phyloP scores from a whole-genome alignment of 2,888 invertebrate species.

The Lithophane socia region DNA sequence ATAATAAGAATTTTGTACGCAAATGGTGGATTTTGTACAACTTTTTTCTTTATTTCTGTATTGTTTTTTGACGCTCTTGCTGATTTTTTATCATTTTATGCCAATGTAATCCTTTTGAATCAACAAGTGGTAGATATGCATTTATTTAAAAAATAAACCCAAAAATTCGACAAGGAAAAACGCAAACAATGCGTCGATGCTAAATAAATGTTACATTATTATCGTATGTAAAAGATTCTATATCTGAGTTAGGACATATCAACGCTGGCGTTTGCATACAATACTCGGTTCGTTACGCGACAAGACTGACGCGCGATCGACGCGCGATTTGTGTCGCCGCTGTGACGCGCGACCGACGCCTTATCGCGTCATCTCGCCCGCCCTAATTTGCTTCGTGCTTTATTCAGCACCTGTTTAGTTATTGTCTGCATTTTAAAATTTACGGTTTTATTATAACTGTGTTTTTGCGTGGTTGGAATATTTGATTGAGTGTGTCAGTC shows the following conservation, averaged over 20 bases:
- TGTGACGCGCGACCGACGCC: slow-evolving; percentile 67
- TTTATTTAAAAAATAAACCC: neutral
- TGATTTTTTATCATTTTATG: slow-evolving; percentile 24
- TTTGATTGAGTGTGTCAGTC: slow-evolving; percentile 15
- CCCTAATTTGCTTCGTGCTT: slow-evolving; percentile 82
- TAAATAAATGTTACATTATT: slow-evolving; percentile 66
- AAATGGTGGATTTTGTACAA: slow-evolving; percentile 62
- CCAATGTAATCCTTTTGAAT: slow-evolving; percentile 28
- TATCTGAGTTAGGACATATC: slow-evolving; percentile 69
- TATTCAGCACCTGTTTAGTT: slow-evolving; percentile 79
- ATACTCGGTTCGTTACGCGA: slow-evolving; percentile 82
- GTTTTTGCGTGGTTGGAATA: slow-evolving; percentile 35
- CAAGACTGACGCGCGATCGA: slow-evolving; percentile 81
- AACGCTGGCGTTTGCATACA: slow-evolving; percentile 83
- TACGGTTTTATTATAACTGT: slow-evolving; percentile 48
- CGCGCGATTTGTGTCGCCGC: slow-evolving; percentile 74
- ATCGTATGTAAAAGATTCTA: slow-evolving; percentile 68
- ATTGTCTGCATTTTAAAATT: slow-evolving; percentile 59
- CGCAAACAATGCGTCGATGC: slow-evolving; percentile 18
- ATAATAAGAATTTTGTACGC: slow-evolving; percentile 76
- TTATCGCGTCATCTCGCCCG: slow-evolving; percentile 73
- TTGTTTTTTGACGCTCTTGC: slow-evolving; percentile 27
- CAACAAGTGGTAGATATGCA: slow-evolving; percentile 45
- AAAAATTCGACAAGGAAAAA: slow-evolving; percentile 6
- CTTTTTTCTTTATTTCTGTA: slow-evolving; percentile 42